Percentiles rank a stretch among this genome's conserved stretches.
Evolutionary conservation across 2,113 vertebrate species (phyloP).

Genomic region (Spizaetus ornatus): DNA sequence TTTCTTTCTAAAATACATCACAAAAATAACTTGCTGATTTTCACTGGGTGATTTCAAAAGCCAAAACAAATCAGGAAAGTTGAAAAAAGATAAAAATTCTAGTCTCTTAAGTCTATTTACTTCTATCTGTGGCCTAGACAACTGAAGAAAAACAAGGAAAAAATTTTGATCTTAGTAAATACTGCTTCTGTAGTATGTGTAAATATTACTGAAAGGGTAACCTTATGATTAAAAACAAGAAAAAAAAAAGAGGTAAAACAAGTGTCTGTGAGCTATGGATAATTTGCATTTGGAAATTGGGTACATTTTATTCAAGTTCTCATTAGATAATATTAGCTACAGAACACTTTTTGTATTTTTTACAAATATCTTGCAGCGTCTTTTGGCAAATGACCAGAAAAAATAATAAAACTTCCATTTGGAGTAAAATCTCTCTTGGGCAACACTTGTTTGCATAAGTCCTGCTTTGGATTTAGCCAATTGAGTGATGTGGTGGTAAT

Average conservation of each 20-base stretch:
- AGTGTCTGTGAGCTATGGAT: not conserved
- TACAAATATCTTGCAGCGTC: not conserved
- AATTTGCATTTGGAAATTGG: not conserved
- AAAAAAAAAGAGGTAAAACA: not conserved
- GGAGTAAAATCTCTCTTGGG: not conserved
- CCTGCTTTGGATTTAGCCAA: not conserved
- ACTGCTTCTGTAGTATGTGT: not conserved
- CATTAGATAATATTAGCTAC: not conserved
- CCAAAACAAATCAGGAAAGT: not conserved
- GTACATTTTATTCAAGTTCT: not conserved
- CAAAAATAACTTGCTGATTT: not conserved
- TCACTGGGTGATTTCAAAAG: not conserved
- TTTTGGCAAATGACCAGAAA: not conserved
- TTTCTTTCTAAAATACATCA: not conserved
- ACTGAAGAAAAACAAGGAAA: not conserved
- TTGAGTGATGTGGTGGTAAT: not conserved
- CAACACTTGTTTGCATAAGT: not conserved
- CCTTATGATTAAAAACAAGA: not conserved
- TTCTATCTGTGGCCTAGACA: not conserved
- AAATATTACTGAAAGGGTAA: not conserved
- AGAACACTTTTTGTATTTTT: not conserved
- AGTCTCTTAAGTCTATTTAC: not conserved
- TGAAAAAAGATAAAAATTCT: not conserved
- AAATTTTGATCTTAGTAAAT: not conserved
- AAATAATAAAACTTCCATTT: not conserved